Conservation (phyloP, 64 coral and sea anemone species). For the Porites australiensis region DNA sequence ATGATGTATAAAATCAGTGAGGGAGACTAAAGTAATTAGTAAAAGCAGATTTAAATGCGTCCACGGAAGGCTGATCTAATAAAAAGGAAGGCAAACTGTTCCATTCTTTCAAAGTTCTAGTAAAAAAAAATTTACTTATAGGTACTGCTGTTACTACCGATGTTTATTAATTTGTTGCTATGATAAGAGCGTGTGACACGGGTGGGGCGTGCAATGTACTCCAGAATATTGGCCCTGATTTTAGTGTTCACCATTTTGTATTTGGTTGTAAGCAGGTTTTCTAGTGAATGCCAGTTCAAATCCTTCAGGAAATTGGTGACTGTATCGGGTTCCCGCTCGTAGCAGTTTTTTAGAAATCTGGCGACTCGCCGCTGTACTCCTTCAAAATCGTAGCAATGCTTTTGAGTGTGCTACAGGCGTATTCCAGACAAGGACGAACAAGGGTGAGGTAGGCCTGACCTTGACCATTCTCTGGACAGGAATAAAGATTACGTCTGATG, state of each 20-base stretch:
- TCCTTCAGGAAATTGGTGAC: not conserved
- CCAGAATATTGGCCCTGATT: not conserved
- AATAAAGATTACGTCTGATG: constrained; percentile 9
- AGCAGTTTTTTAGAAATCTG: not conserved
- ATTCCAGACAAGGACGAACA: not conserved
- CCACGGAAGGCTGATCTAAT: too few species aligned
- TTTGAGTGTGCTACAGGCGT: not conserved
- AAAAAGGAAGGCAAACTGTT: too few species aligned
- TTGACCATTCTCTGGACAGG: not conserved
- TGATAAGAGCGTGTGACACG: too few species aligned
- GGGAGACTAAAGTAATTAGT: too few species aligned
- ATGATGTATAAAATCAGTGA: too few species aligned
- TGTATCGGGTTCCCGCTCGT: not conserved
- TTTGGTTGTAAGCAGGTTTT: constrained; percentile 2
- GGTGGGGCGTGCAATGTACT: not conserved
- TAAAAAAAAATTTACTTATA: too few species aligned
- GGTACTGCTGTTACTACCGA: too few species aligned
- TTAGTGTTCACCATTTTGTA: constrained; percentile 21
- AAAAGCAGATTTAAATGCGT: too few species aligned
- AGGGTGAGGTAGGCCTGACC: not conserved
- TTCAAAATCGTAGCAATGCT: constrained; percentile 1
- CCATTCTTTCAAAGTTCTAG: too few species aligned
- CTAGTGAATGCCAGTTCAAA: not conserved
- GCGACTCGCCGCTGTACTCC: not conserved
- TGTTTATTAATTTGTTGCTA: too few species aligned